A percentile compares a stretch with the other conserved stretches of the same genome.
Conservation (phyloP, 2,888 invertebrate species). For the Tetheella fluctuosa region DNA sequence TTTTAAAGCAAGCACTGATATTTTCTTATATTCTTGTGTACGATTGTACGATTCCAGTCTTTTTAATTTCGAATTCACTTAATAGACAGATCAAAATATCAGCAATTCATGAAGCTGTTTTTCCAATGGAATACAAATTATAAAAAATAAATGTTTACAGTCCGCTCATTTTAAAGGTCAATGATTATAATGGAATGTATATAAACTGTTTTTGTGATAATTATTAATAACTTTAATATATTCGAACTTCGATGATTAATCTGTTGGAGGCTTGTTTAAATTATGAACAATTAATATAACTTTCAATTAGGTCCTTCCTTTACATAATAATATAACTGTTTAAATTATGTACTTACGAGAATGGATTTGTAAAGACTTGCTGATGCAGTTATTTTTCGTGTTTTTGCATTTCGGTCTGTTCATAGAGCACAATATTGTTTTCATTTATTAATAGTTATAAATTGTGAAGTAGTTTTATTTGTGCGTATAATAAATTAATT, state of each 20-base stretch:
- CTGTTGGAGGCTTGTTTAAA: neutral
- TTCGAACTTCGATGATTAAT: neutral
- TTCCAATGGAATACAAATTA: too few relatives aligned
- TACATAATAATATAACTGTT: neutral
- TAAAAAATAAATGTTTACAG: too few relatives aligned
- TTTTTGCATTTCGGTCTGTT: slow-evolving; percentile 1
- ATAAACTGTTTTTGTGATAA: too few relatives aligned
- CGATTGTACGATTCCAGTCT: too few relatives aligned
- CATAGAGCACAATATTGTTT: slow-evolving; percentile 5
- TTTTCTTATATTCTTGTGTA: too few relatives aligned
- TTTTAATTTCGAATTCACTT: too few relatives aligned
- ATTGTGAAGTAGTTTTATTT: slow-evolving; percentile 4
- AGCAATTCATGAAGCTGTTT: too few relatives aligned
- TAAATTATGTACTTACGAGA: slow-evolving; percentile 4
- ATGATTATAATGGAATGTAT: too few relatives aligned
- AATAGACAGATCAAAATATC: too few relatives aligned
- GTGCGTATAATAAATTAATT: slow-evolving; percentile 6
- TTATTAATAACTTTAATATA: too few relatives aligned
- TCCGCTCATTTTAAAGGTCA: too few relatives aligned
- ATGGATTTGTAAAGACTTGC: neutral
- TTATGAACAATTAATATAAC: neutral
- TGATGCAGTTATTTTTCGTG: slow-evolving; percentile 1
- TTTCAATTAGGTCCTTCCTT: too few relatives aligned
- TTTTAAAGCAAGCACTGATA: neutral
- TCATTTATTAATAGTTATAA: neutral